These are phyloP conservation scores for Aleiodes leptofemur DNA, from an alignment of 2,888 invertebrate species.

Conservation along the genomic window DNA sequence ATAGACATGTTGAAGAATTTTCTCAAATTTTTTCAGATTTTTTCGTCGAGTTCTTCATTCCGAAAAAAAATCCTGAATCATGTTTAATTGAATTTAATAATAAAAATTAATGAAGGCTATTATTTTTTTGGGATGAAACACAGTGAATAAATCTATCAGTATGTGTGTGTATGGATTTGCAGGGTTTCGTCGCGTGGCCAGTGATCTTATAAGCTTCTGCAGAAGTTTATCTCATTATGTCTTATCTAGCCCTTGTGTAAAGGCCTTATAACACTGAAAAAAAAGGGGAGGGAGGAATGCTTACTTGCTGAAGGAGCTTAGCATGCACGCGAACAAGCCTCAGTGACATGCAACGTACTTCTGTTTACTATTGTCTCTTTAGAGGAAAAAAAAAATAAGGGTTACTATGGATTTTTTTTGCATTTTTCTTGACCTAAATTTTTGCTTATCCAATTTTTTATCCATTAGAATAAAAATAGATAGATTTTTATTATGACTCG, in stretches of 20 bases:
- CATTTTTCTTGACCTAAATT: constrained; percentile 6
- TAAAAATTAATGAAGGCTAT: too few relatives aligned
- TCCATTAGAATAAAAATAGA: too few relatives aligned
- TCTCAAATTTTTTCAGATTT: too few relatives aligned
- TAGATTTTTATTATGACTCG: too few relatives aligned
- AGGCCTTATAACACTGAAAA: constrained; percentile 51
- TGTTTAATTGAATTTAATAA: background rate
- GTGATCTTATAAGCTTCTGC: constrained; percentile 73
- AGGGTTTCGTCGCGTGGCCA: constrained; percentile 75
- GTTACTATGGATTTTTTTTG: background rate
- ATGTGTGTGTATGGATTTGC: constrained; percentile 67
- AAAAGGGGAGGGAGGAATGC: constrained; percentile 42
- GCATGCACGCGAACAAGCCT: constrained; percentile 68
- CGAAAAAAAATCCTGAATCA: too few relatives aligned
- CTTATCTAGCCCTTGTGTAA: constrained; percentile 67
- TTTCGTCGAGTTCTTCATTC: too few relatives aligned
- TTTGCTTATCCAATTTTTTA: too few relatives aligned
- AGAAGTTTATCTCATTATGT: constrained; percentile 75
- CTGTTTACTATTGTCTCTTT: constrained; percentile 21
- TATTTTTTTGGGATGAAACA: background rate
- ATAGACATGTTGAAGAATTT: too few relatives aligned
- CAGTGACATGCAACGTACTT: constrained; percentile 51
- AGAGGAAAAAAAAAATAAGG: background rate
- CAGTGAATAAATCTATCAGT: constrained; percentile 49
- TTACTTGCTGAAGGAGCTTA: constrained; percentile 63